Evolutionary conservation across 1,140 invertebrate genomes (phyloP).

Genomic region (Drosophila asahinai): DNA sequence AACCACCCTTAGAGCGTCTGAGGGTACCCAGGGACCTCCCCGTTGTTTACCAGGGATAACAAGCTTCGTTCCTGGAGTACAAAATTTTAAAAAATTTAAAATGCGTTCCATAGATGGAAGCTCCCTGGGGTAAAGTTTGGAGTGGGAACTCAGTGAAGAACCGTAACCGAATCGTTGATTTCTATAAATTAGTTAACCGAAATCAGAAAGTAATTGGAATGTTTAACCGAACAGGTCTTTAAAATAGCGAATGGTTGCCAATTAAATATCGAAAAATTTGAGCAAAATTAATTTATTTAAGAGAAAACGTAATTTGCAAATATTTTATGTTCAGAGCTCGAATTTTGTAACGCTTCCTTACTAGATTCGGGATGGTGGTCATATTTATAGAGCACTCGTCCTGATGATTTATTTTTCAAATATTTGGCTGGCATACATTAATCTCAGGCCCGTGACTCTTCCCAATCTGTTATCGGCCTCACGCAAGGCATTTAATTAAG

Average conservation of each 20-base stretch:
- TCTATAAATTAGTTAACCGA: constrained; percentile 41
- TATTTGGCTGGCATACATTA: constrained; percentile 47
- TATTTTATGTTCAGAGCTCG: neutral
- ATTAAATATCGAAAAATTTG: too few relatives aligned
- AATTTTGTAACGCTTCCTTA: neutral
- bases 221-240: neutral
- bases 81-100: constrained; percentile 29
- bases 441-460: constrained; percentile 34
- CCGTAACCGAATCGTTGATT: constrained; percentile 39
- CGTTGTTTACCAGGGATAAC: constrained; percentile 69
- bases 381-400: constrained; percentile 31
- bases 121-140: constrained; percentile 47
- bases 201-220: constrained; percentile 33
- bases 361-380: neutral
- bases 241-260: too few relatives aligned
- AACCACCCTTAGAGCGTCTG: constrained; percentile 31
- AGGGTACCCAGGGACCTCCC: constrained; percentile 10
- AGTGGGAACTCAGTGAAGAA: constrained; percentile 13
- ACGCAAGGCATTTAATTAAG: constrained; percentile 73
- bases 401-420: constrained; percentile 61
- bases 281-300: too few relatives aligned
- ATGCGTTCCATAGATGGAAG: constrained; percentile 37
- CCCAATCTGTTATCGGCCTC: constrained; percentile 49
- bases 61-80: constrained; percentile 56
- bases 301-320: too few relatives aligned